Base-by-base conservation (phyloP, 1,140 invertebrate genomes). In the Nixonia krombeini region DNA sequence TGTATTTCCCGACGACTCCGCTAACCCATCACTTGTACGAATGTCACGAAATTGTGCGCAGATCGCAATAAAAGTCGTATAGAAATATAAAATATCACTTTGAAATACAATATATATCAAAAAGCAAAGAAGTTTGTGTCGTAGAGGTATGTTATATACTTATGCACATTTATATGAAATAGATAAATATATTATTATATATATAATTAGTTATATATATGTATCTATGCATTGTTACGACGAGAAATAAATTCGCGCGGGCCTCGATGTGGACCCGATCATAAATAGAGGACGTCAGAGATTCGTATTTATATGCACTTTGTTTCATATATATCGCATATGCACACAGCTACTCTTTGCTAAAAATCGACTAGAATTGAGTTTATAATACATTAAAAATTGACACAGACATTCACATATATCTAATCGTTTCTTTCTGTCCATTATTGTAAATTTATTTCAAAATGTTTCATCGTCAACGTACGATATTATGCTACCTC, bases 341-440 rank as follows among this genome's bases (percentile, higher is more conserved):
- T 59, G 66, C 50, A 59, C 55, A 70, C 55, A 65, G 46, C 52
- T 64, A 56, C 59, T 71, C 53, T 56, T 65, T 58, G 51, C 66
- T 71, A 68, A 64, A 69, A 69, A 52, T 74, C 56, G 72, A 74
- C 73, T 80, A 81, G 68, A 76, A 76, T 77, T 68, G 69, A 75
- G 61, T 73, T 68, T 78, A 75, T 73, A 47, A 71, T 80, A 82
- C 75, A 81, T 82, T 81, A 79, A 80, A 82, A 82, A 82, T 82
- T 81, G 80, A 82, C 79, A 81, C 76, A 81, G 73, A 82, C 80
- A 78, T 73, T 74, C 68, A 62, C 69, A 46, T 61, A 40, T 40
- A 40, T 40, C 3, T 18, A 40, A 18, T 40, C 6, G 4, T 18
- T 53, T 16, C 25, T 29, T 37, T 25, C 49, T 56, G 42, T 57